Evolutionary conservation across 1,140 invertebrate species (phyloP), one percentile per base, ranked within the genome.

Genomic region (silkworm (Bombyx mori)): DNA sequence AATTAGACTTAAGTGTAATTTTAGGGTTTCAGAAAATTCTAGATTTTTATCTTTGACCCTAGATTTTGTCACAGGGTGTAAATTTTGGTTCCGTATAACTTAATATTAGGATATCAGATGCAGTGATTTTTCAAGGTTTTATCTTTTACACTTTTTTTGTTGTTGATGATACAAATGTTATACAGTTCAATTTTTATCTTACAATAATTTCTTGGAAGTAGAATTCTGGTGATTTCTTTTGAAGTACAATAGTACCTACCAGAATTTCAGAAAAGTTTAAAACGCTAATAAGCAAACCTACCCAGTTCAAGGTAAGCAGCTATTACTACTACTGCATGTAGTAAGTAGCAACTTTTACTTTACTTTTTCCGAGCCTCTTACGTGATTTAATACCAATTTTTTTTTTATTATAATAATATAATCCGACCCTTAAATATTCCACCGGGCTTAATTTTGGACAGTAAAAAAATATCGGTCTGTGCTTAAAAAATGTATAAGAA

Each of bases 1-100:
- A 63, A 53, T 45, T 71, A 71, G 66, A 71, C 77, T 81, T 82
- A 86, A 78, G 66, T 65, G 75, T 86, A 84, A 72, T 68, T 63
- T 78, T 81, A 82, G 73, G 66, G 75, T 66, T 67, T 62, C 76
- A 75, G 74, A 78, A 78, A 69, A 35, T 35, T 82, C 77, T 86
- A 84, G 77, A 75, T 77, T 77, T 78, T 73, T 84, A 84, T 80
- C 70, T 79, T 75, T 57, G 79, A 73, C 73, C 81, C 79, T 86
- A 84, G 79, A 75, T 82, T 86, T 77, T 77, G 65, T 76, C 71
- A 86, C 82, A 86, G 81, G 82, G 81, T 86, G 73, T 79, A 72
- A 71, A 73, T 71, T 73, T 75, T 61, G 55, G 73, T 68, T 65
- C 60, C 57, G 58, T 50, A n/a, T 61, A 51, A 52, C 48, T 57